Evolutionary conservation across 2,888 invertebrate species (phyloP), one percentile per base, ranked within the genome.

Genomic region (Nowickia ferox): DNA sequence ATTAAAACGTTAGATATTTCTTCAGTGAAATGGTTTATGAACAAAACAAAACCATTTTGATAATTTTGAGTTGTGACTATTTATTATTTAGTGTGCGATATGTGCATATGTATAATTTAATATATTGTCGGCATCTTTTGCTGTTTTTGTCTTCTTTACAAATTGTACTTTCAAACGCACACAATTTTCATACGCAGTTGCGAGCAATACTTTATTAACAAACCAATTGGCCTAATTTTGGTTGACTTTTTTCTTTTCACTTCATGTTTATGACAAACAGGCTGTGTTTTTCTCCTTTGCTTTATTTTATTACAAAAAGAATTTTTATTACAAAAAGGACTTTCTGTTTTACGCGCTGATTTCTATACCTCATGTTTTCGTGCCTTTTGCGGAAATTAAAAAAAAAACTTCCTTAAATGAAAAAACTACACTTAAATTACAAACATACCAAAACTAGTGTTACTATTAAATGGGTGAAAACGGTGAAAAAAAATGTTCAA

Each of bases 211-310:
- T 77, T 71, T 78, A 81, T 78, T 85, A 85, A 72, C 81, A 85
- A 81, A 81, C 81, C 84, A 85, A 81, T 85, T 85, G 84, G 74
- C 84, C 84, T 85, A 81, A 85, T 74, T 84, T 84, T 46, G 66
- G 30, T 75, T 30, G 53, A 46, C 46, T 55, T 66, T 72, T 80
- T 55, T 66, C 66, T 80, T 65, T 71, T 9, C 3, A 1, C 11
- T 19, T 9, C 46, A 46, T 72, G 57, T 57, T 48, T 65, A 13
- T 66, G 42, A 57, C 55, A 57, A 9, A 57, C 13, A 63, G 38
- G 59, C 10, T 46, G 3, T 59, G 11, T 66, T 68, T 66, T 71
- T 19, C 5, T 68, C 13, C 3, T 17, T 46, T 55, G 40, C 30
- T 9, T 59, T 66, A 13, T n/a, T 55, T 59, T 72, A 30, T 53